Evolutionary conservation across 2,888 invertebrate genomes (phyloP).

Genomic region (Eupithecia inturbata): DNA sequence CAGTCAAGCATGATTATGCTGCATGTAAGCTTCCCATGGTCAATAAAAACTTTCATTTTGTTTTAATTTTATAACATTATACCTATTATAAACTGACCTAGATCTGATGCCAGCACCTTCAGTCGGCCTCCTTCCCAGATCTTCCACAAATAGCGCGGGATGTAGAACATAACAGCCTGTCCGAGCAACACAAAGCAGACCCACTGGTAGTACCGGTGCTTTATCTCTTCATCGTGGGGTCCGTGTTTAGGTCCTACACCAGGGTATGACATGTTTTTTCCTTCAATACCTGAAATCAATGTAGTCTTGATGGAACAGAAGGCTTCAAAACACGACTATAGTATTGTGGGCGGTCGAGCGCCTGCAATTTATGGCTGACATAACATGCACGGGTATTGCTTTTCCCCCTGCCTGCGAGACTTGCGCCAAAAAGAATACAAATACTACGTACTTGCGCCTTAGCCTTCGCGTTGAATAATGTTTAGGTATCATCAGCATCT

Average conservation of each 20-base stretch:
- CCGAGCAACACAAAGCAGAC: conserved; percentile 87
- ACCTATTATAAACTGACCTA: conserved; percentile 71
- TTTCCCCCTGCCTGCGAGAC: not conserved
- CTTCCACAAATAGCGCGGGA: conserved; percentile 89
- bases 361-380: not conserved
- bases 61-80: not conserved
- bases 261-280: conserved; percentile 76
- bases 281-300: conserved; percentile 70
- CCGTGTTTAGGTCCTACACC: conserved; percentile 76
- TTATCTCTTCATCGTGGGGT: conserved; percentile 78
- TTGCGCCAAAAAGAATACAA: too few relatives aligned
- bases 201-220: conserved; percentile 89
- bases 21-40: not conserved
- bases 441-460: not conserved
- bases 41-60: not conserved
- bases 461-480: not conserved
- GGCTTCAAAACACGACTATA: not conserved
- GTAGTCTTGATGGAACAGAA: not conserved
- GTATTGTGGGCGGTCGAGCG: not conserved
- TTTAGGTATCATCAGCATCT: not conserved
- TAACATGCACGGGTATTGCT: not conserved
- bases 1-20: not conserved
- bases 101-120: conserved; percentile 84
- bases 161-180: conserved; percentile 87
- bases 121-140: conserved; percentile 88